Evolutionary conservation across 2,113 vertebrate genomes (phyloP).

Genomic region (human): GRCh38 chr14:97262501-97263000

Average conservation of each 20-base stretch:
- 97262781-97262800: not conserved
- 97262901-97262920: not conserved
- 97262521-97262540: not conserved
- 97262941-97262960: not conserved
- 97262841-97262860: not conserved
- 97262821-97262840: not conserved
- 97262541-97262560: not conserved
- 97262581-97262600: not conserved
- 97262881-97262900: not conserved
- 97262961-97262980: not conserved
- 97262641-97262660: not conserved
- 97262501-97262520: not conserved
- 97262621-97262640: not conserved
- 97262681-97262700: no score
- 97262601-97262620: not conserved
- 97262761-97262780: not conserved
- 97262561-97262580: not conserved
- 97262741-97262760: conserved; percentile 15
- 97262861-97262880: not conserved
- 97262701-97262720: not conserved
- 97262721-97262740: not conserved
- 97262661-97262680: not conserved
- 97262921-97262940: not conserved
- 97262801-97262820: not conserved
- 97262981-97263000: not conserved